Percentiles rank a stretch among this genome's conserved stretches.
Evolutionary conservation across 2,888 invertebrate genomes (phyloP).

Genomic region (Acanthacorydalis orientalis): DNA sequence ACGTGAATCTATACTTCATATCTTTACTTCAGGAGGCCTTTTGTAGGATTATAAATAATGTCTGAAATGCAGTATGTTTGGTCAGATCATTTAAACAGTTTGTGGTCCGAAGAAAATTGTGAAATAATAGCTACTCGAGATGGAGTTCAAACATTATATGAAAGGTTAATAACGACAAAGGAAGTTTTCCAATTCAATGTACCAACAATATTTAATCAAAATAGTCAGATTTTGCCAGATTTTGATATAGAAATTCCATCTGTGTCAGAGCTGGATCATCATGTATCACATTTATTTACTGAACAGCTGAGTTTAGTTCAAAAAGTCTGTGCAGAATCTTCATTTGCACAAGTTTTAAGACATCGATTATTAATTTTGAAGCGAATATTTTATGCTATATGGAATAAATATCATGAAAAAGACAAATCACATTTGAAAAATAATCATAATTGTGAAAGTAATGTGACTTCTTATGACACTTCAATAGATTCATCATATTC

Average conservation of each 20-base stretch:
- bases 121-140: constrained; percentile 34
- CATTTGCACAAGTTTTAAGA: constrained; percentile 35
- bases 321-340: constrained; percentile 34
- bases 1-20: too few species aligned
- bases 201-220: constrained; percentile 5
- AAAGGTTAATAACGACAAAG: constrained; percentile 33
- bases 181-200: constrained; percentile 25
- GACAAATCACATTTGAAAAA: constrained; percentile 17
- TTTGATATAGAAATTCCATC: constrained; percentile 33
- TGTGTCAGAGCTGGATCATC: constrained; percentile 31
- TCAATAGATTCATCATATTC: constrained; percentile 12
- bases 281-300: constrained; percentile 30
- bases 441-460: constrained; percentile 1
- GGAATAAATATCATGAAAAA: constrained; percentile 33
- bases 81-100: constrained; percentile 37
- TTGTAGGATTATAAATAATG: too few species aligned
- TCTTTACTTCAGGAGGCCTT: too few species aligned
- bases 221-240: constrained; percentile 28
- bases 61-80: constrained; percentile 16
- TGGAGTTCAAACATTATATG: constrained; percentile 32
- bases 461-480: constrained; percentile 9
- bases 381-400: constrained; percentile 37
- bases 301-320: constrained; percentile 35
- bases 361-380: constrained; percentile 36
- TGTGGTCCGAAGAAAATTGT: constrained; percentile 39